A percentile compares a stretch with the other conserved stretches of the same genome.
Evolutionary conservation across 2,797 vertebrate species (phyloP).

Genomic region (Gadopsis marmoratus): DNA sequence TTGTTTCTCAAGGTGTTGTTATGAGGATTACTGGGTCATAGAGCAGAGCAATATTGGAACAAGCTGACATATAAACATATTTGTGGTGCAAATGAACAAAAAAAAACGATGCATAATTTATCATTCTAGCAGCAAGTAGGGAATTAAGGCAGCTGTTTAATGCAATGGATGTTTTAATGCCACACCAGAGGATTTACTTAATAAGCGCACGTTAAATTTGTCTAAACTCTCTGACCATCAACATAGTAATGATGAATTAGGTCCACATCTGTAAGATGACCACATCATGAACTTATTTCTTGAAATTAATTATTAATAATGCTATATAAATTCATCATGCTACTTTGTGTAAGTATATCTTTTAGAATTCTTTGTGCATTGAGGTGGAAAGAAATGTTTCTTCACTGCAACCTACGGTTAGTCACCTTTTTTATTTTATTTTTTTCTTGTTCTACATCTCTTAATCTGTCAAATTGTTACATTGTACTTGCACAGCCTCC

Average conservation of each 20-base stretch:
- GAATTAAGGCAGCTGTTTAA: not conserved
- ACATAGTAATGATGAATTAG: not conserved
- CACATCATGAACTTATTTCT: not conserved
- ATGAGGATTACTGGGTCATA: not conserved
- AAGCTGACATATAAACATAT: not conserved
- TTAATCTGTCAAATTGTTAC: not conserved
- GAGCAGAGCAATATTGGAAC: not conserved
- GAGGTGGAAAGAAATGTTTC: not conserved
- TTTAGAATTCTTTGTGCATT: not conserved
- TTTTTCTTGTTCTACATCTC: not conserved
- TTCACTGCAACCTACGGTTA: not conserved
- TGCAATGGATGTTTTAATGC: not conserved
- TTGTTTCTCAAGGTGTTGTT: not conserved
- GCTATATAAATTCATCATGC: not conserved
- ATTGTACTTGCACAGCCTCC: not conserved
- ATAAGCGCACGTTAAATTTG: not conserved
- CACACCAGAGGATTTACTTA: not conserved
- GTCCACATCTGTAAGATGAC: constrained; percentile 1
- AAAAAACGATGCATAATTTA: not conserved
- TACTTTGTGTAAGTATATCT: not conserved
- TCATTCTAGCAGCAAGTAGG: not conserved
- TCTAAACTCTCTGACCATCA: not conserved
- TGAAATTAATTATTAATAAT: not conserved
- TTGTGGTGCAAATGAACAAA: not conserved
- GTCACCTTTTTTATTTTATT: not conserved